A percentile compares a stretch with the other conserved stretches of the same genome.
phyloP scores from a whole-genome alignment of 2,888 invertebrate species.

The Papilio elwesi region DNA sequence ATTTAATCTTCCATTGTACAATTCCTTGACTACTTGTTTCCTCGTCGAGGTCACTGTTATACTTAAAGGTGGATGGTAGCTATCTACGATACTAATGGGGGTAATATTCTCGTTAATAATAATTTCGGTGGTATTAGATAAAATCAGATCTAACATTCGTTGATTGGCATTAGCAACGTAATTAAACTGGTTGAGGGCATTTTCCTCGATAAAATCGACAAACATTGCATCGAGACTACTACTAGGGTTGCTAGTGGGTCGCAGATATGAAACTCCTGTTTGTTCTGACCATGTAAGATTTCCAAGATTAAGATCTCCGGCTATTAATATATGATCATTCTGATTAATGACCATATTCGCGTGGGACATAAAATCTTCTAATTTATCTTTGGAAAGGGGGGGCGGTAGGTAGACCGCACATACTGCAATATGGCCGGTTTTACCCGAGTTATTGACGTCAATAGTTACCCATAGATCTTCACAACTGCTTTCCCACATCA shows the following conservation, averaged over 20 bases:
- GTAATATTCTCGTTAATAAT: neutral
- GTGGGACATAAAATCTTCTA: constrained; percentile 11
- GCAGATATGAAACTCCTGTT: neutral
- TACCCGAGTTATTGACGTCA: neutral
- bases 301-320: constrained; percentile 6
- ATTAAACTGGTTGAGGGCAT: neutral
- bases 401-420: constrained; percentile 1
- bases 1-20: neutral
- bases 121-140: neutral
- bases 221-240: neutral
- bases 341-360: neutral
- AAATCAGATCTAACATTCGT: neutral
- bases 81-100: neutral
- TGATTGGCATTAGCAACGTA: neutral
- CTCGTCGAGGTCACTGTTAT: neutral
- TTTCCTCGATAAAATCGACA: constrained; percentile 8
- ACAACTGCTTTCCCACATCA: constrained; percentile 16
- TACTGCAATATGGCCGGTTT: neutral
- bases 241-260: neutral
- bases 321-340: neutral
- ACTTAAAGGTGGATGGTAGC: constrained; percentile 2
- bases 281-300: constrained; percentile 5
- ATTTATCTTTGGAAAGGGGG: neutral
- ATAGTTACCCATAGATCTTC: constrained; percentile 12
- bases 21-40: neutral